Base-by-base conservation (phyloP, 1,140 invertebrate genomes). In the Luehdorfia chinensis region DNA sequence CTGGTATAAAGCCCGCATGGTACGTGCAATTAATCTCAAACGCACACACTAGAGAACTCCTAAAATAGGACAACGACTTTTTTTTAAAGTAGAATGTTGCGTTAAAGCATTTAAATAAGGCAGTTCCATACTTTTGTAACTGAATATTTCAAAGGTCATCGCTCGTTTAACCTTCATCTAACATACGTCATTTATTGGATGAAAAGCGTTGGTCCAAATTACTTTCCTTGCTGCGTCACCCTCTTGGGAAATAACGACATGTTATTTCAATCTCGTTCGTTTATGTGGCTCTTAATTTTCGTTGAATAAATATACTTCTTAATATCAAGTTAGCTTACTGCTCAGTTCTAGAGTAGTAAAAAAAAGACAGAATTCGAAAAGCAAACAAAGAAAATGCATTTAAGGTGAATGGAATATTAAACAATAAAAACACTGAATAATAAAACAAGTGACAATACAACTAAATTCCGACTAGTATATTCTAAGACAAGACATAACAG, bases 121-220 rank as follows among this genome's bases (percentile, higher is more conserved):
- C 39, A 28, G 8, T 2, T 43, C 39, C 16, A 16, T 16, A 5
- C 15, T 2, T 43, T 28, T 13, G 16, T 11, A n/a, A 7, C 13
- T 28, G 2, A 11, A 28, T 11, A 30, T 15, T 43, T 16, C 25
- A 28, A 28, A 27, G 39, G 25, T 43, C 25, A 43, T 9, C 4
- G 37, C 18, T 25, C 15, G 11, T 15, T 43, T 43, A 28, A 43
- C 39, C 39, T 43, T 43, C 14, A 30, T 14, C 39, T 15, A 28
- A 28, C 39, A 43, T 30, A 43, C 39, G 39, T 43, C 39, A 43
- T 43, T 7, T 12, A 27, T 14, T 41, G 13, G 23, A 43, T 28
- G 39, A 43, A 43, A 43, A 28, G 25, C 25, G 39, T 43, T 28
- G 23, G 39, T 15, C 39, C 25, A 43, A 30, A 43, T 30, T 43